Percentiles rank a stretch among this genome's conserved stretches.
These are phyloP conservation scores for Clavelina lepadiformis DNA, from an alignment of 23 tunicate species.

Conservation along the genomic window DNA sequence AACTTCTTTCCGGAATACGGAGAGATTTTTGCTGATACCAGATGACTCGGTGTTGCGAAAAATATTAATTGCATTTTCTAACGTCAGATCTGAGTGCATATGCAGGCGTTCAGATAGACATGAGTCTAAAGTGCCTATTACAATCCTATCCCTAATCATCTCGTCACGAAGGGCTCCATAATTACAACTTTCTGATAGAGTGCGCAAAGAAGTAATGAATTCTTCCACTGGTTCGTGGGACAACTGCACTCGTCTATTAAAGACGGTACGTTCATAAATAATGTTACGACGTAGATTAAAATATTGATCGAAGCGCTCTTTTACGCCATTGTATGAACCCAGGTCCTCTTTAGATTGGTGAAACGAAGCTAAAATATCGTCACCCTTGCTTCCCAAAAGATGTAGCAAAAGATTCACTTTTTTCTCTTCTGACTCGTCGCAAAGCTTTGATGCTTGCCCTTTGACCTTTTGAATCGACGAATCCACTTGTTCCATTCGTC, in stretches of 20 bases:
- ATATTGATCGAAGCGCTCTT: constrained; percentile 2
- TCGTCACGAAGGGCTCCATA: constrained; percentile 13
- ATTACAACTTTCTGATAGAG: constrained; percentile 2
- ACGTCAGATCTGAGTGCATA: constrained; percentile 16
- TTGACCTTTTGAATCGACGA: constrained; percentile 11
- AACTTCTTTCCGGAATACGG: too few species aligned
- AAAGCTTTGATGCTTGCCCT: constrained; percentile 1
- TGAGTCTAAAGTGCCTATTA: constrained; percentile 6
- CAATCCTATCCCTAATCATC: constrained; percentile 11
- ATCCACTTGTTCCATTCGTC: constrained; percentile 11
- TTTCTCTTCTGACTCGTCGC: background rate
- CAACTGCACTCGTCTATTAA: constrained; percentile 13
- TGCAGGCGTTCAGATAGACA: constrained; percentile 17
- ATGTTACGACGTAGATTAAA: constrained; percentile 7
- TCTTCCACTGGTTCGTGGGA: constrained; percentile 5
- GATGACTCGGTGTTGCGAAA: constrained; percentile 7
- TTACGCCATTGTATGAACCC: background rate
- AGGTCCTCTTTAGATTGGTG: background rate
- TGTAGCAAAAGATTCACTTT: constrained; percentile 15
- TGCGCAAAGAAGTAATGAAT: constrained; percentile 6
- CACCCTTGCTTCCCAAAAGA: constrained; percentile 10
- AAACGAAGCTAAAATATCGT: constrained; percentile 13
- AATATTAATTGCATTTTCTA: constrained; percentile 7
- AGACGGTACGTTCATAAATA: constrained; percentile 15
- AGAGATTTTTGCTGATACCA: too few species aligned